Conservation (phyloP, 1,140 invertebrate species). For the Sesamia nonagrioides region DNA sequence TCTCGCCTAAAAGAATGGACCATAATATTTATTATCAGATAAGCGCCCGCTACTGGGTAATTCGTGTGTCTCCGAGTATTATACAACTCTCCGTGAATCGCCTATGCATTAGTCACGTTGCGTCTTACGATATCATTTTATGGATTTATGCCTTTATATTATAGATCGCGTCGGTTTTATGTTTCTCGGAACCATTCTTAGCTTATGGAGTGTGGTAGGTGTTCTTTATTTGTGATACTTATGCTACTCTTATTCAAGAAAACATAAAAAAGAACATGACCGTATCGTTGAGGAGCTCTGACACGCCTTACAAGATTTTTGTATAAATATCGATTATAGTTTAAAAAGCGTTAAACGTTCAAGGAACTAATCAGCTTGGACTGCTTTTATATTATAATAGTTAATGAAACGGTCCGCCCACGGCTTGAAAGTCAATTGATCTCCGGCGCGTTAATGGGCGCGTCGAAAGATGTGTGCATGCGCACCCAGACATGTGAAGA, state of each 20-base stretch:
- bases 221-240: slow-evolving; percentile 62
- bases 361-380: slow-evolving; percentile 78
- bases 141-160: slow-evolving; percentile 68
- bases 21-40: slow-evolving; percentile 87
- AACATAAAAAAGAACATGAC: slow-evolving; percentile 44
- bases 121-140: slow-evolving; percentile 74
- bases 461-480: slow-evolving; percentile 71
- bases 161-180: slow-evolving; percentile 68
- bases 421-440: slow-evolving; percentile 75
- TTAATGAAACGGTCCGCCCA: slow-evolving; percentile 84
- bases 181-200: slow-evolving; percentile 43
- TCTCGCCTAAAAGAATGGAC: slow-evolving; percentile 86
- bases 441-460: slow-evolving; percentile 73
- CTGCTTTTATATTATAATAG: slow-evolving; percentile 81
- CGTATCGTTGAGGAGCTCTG: slow-evolving; percentile 26
- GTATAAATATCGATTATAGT: slow-evolving; percentile 61
- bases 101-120: slow-evolving; percentile 81
- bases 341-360: slow-evolving; percentile 60
- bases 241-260: slow-evolving; percentile 65
- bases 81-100: slow-evolving; percentile 73
- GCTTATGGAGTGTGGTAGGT: slow-evolving; percentile 59
- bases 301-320: slow-evolving; percentile 55
- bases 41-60: slow-evolving; percentile 83
- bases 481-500: slow-evolving; percentile 61
- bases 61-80: slow-evolving; percentile 81